Conservation (phyloP, 1,140 invertebrate genomes). For the Cotesia typhae region DNA sequence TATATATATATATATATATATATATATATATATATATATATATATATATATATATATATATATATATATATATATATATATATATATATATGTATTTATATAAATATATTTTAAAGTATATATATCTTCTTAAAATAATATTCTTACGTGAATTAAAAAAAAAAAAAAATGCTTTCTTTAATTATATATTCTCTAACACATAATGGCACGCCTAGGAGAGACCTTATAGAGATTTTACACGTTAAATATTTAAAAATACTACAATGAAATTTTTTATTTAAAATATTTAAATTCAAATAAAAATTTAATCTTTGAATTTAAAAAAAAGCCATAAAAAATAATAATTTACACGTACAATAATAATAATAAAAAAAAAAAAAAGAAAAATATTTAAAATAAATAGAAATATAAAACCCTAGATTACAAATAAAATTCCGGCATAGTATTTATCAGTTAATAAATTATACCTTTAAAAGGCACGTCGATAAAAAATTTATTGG, state of each 20-base stretch:
- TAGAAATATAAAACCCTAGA: not conserved
- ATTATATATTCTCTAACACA: conserved; percentile 38
- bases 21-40: conserved; percentile 35
- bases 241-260: conserved; percentile 12
- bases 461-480: no score
- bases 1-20: conserved; percentile 31
- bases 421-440: not conserved
- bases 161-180: conserved; percentile 35
- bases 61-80: conserved; percentile 37
- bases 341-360: no score
- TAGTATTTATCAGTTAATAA: no score
- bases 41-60: conserved; percentile 34
- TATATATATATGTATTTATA: conserved; percentile 10
- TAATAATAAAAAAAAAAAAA: no score
- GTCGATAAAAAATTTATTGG: no score
- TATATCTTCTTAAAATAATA: conserved; percentile 32
- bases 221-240: conserved; percentile 28
- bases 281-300: conserved; percentile 14
- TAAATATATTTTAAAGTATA: conserved; percentile 43
- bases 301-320: no score
- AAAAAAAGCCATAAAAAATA: no score
- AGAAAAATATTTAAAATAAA: not conserved
- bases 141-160: conserved; percentile 14
- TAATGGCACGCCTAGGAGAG: conserved; percentile 45
- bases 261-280: no score